Evolutionary conservation across 2,888 invertebrate species (phyloP).

Genomic region (Erebia epiphron): DNA sequence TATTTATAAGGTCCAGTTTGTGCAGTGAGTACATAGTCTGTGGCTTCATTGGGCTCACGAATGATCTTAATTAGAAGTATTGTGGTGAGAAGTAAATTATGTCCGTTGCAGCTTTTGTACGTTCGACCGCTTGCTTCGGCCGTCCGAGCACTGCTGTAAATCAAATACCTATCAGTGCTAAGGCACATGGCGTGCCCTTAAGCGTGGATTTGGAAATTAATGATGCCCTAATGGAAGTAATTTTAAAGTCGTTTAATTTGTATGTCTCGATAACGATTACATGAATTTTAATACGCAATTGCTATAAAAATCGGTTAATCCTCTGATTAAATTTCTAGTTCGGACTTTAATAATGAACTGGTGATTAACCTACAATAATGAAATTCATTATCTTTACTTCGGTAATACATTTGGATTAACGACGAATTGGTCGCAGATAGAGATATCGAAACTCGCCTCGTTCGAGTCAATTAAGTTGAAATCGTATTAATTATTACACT

Average conservation of each 20-base stretch:
- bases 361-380: conserved; percentile 21
- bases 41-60: conserved; percentile 70
- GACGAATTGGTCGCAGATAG: conserved; percentile 33
- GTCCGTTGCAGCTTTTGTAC: conserved; percentile 59
- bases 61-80: conserved; percentile 82
- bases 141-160: conserved; percentile 59
- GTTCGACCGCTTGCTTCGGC: conserved; percentile 47
- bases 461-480: conserved; percentile 40
- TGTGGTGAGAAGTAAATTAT: conserved; percentile 74
- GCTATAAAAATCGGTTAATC: conserved; percentile 66
- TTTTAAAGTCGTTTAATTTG: conserved; percentile 70
- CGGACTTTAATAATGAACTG: conserved; percentile 31
- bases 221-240: conserved; percentile 75
- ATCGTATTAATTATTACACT: conserved; percentile 43
- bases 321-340: conserved; percentile 41
- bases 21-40: conserved; percentile 68
- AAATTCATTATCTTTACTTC: conserved; percentile 29
- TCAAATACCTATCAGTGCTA: conserved; percentile 62
- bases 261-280: conserved; percentile 65
- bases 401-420: conserved; percentile 32
- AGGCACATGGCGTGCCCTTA: conserved; percentile 58
- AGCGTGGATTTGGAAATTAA: conserved; percentile 77
- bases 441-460: conserved; percentile 34
- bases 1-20: conserved; percentile 78
- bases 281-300: conserved; percentile 73